Evolutionary conservation across 2,888 invertebrate species (phyloP), one percentile per base, ranked within the genome.

Genomic region (Temnothorax ravouxi): DNA sequence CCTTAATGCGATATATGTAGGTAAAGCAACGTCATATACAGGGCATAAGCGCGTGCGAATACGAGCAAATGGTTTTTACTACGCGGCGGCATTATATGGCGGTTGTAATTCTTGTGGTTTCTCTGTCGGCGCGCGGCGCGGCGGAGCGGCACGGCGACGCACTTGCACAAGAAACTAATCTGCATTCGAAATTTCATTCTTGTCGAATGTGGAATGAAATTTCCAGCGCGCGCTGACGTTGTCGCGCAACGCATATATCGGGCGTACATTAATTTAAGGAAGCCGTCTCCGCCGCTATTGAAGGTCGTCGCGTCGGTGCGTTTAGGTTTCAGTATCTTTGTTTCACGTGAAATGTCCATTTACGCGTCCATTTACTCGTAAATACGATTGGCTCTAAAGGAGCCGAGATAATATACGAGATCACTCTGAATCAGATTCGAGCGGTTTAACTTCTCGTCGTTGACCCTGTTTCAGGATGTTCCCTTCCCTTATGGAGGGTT

Each of bases 141-240:
- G 3, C 76, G 44, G 44, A 15, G 67, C 67, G 67, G 21, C 52
- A 66, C 76, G 75, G 79, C 52, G 83, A 82, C 74, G 47, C 69
- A 66, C 75, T 66, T 61, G 85, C 62, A 67, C 77, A 86, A 87
- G 89, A 86, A 87, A 83, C 86, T 90, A 91, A 92, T 93, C 89
- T 93, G 88, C 93, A 92, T 93, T 92, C 90, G 88, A 91, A 92
- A 92, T 93, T 93, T 91, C 90, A 93, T 93, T 91, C 91, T 87
- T 88, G 88, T 88, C 88, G 91, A 92, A 91, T 91, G 88, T 86
- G 84, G 86, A 91, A 89, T 87, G 84, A 85, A 84, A 83, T 75
- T 84, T 71, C 79, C 81, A 29, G 47, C 54, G n/a, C 50, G 15
- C 38, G 81, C 56, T 66, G 82, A 69, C 80, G 81, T 77, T 72